These are phyloP conservation scores for Scrobipalpa atriplicella DNA, from an alignment of 2,888 invertebrate genomes.

Conservation along the genomic window DNA sequence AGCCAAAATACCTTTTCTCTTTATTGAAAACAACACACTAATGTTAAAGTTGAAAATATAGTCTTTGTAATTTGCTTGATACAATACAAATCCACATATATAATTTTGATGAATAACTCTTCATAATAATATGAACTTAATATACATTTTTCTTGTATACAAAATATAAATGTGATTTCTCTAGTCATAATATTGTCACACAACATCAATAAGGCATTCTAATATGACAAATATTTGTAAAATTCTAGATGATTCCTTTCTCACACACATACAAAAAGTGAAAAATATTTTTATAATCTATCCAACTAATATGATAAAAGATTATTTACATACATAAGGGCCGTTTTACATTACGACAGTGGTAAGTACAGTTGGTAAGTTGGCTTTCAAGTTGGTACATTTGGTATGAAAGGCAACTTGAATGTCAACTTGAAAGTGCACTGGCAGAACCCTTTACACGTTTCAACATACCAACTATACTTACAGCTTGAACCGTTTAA, in stretches of 20 bases:
- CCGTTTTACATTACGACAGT: too few species aligned
- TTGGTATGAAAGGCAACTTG: too few species aligned
- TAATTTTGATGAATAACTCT: background rate
- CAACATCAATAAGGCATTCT: conserved; percentile 60
- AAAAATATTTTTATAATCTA: conserved; percentile 8
- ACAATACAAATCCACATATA: background rate
- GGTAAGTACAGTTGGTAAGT: too few species aligned
- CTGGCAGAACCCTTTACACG: too few species aligned
- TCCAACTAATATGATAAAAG: conserved; percentile 12
- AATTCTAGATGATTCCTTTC: conserved; percentile 10
- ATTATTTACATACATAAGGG: conserved; percentile 37
- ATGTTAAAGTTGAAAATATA: background rate
- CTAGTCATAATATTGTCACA: conserved; percentile 48
- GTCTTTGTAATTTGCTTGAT: background rate
- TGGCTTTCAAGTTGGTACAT: too few species aligned
- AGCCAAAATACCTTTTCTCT: background rate
- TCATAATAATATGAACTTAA: background rate
- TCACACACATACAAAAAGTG: conserved; percentile 7
- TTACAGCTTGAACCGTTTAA: too few species aligned
- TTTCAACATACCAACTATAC: too few species aligned
- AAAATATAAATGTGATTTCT: conserved; percentile 32
- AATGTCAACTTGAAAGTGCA: too few species aligned
- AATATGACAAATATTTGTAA: conserved; percentile 43
- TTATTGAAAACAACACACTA: background rate
- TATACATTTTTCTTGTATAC: conserved; percentile 30